These are phyloP conservation scores for Mormyrus proboscirostris DNA, from an alignment of 2,797 vertebrate species.

Conservation along the genomic window DNA sequence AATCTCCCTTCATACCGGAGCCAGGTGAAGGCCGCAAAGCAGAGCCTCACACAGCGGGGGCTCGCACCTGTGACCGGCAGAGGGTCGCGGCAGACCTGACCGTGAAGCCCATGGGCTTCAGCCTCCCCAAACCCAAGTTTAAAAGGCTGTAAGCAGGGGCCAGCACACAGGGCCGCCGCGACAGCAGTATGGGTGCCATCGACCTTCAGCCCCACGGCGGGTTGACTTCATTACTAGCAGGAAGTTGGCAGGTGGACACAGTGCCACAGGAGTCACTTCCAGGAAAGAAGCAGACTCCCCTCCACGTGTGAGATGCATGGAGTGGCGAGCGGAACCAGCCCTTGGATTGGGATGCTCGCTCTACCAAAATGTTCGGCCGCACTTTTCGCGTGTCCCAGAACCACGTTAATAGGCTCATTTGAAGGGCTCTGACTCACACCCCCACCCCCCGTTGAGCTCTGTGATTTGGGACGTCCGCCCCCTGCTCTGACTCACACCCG, in stretches of 20 bases:
- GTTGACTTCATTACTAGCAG: neutral
- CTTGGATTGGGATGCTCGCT: neutral
- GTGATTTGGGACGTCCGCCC: neutral
- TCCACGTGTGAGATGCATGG: neutral
- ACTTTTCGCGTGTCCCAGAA: conserved; percentile 39
- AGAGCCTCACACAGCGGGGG: neutral
- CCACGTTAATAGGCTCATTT: conserved; percentile 56
- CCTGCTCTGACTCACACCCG: neutral
- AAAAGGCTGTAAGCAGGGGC: neutral
- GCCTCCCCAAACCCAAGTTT: neutral
- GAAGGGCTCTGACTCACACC: conserved; percentile 48
- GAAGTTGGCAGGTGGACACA: neutral
- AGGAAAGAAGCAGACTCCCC: neutral
- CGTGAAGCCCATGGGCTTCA: neutral
- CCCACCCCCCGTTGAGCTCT: conserved; percentile 43
- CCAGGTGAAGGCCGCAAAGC: neutral
- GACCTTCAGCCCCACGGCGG: neutral
- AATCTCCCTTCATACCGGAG: neutral
- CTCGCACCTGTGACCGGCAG: neutral
- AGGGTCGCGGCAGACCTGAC: neutral
- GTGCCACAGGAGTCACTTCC: neutral
- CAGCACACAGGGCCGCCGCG: neutral
- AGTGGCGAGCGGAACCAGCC: neutral
- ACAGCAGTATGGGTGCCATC: neutral
- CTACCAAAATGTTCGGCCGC: neutral